Base-by-base conservation (phyloP, 2,888 invertebrate species). In the Drosophila nr. medialis region DNA sequence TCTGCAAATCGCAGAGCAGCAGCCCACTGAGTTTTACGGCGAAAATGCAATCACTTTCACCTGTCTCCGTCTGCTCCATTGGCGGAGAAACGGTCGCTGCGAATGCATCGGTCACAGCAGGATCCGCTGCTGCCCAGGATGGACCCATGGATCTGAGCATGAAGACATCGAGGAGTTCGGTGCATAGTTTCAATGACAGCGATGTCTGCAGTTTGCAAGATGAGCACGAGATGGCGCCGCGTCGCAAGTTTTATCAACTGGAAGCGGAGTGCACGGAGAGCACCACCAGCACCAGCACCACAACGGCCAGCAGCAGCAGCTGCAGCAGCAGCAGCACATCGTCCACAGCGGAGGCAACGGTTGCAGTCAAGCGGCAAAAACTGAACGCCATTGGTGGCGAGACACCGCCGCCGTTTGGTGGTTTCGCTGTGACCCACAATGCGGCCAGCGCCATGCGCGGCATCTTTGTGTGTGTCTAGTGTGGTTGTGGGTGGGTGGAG, bases 131-230 rank as follows among this genome's bases (percentile, higher is more conserved):
- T n/a, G 83, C 94, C 4, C 96, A 96, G 90, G 96, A 96, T 72
- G 95, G 95, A 80, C 96, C 97, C 2, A 96, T 97, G 93, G 97
- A 97, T 90, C 93, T 97, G 72, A 96, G 96, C 56, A 96, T 96
- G 93, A 96, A 96, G 88, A 94, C 95, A 6, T 91, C 84, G 50
- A 79, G 94, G 48, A 86, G 85, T 29, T 92, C 92, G 3, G 86
- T 86, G 74, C 90, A 91, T 68, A 91, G 92, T 54, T 90, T 88
- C 72, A 83, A 90, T 10, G 86, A 89, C 70, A 86, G 90, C 67
- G 91, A 90, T 65, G 84, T 81, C 71, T 86, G 87, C 72, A 89
- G 86, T 30, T 77, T 84, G 49, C 80, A 72, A 34, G 81, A 85
- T 53, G 91, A 85, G 42, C 90, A 90, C n/a, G 70, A 84, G 56